Percentiles rank a stretch among this genome's conserved stretches.
phyloP scores from a whole-genome alignment of 2,113 vertebrate species.

The Barnardius zonarius region DNA sequence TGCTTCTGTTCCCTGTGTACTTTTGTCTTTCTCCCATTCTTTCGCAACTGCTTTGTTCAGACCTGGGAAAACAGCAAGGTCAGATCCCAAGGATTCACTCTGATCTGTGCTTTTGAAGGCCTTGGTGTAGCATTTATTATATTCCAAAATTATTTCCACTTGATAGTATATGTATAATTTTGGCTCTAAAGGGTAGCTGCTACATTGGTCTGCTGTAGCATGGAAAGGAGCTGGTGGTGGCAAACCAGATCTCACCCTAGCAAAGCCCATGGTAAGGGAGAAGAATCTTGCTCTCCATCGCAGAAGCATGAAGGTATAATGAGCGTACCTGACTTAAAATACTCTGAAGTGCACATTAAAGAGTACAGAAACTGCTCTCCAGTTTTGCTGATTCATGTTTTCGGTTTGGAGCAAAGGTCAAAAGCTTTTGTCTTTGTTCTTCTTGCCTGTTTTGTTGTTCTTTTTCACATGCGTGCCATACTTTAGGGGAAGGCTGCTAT shows the following conservation, averaged over 20 bases:
- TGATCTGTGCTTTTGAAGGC: neutral
- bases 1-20: neutral
- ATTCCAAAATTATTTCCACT: neutral
- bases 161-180: rapidly evolving
- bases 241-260: neutral
- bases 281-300: neutral
- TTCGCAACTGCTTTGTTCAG: neutral
- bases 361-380: neutral
- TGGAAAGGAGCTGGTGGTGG: neutral
- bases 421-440: neutral
- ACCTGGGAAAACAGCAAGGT: neutral
- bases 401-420: constrained; percentile 30
- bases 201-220: rapidly evolving
- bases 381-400: constrained; percentile 14
- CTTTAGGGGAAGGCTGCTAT: neutral
- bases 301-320: neutral
- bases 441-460: neutral
- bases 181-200: neutral
- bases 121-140: neutral
- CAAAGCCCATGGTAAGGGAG: neutral
- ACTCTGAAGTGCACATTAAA: neutral
- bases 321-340: neutral
- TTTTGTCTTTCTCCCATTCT: neutral
- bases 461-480: rapidly evolving
- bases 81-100: neutral